A percentile compares a stretch with the other conserved stretches of the same genome.
phyloP scores from a whole-genome alignment of 2,888 invertebrate genomes.

The Eupelmus urozonus region DNA sequence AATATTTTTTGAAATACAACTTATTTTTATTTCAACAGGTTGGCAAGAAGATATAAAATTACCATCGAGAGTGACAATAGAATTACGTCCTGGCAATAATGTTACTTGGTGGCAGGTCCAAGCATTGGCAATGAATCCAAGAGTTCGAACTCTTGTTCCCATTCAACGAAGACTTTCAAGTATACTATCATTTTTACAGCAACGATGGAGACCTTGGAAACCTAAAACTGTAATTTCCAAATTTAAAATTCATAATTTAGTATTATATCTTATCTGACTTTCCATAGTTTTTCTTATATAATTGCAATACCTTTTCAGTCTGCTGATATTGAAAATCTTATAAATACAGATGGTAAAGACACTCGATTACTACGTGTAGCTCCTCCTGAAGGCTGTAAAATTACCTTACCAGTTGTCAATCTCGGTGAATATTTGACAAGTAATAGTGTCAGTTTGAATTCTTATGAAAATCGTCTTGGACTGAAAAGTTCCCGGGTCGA shows the following conservation, averaged over 20 bases:
- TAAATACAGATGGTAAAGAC: conserved; percentile 66
- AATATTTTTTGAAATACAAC: too few species aligned
- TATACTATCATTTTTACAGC: conserved; percentile 85
- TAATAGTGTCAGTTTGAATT: conserved; percentile 87
- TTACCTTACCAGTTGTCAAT: conserved; percentile 86
- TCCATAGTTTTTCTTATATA: conserved; percentile 33
- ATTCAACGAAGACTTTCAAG: conserved; percentile 86
- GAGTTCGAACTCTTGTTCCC: conserved; percentile 85
- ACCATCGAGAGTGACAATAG: conserved; percentile 87
- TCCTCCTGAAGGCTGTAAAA: conserved; percentile 81
- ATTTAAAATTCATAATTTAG: conserved; percentile 70
- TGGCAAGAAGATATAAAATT: conserved; percentile 86
- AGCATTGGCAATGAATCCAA: conserved; percentile 92
- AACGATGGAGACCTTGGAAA: conserved; percentile 85
- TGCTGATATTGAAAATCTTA: conserved; percentile 63
- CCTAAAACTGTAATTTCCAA: conserved; percentile 82
- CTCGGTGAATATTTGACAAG: conserved; percentile 88
- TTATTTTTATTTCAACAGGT: conserved; percentile 80
- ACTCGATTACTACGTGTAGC: conserved; percentile 75
- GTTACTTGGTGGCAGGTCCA: conserved; percentile 91
- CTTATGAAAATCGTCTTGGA: conserved; percentile 86
- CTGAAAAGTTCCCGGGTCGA: conserved; percentile 79
- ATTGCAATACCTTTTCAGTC: conserved; percentile 45
- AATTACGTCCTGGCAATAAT: conserved; percentile 87
- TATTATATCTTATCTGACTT: conserved; percentile 10